Base-by-base conservation (phyloP, 2,113 vertebrate species). In the Pleuronectes platessa region DNA sequence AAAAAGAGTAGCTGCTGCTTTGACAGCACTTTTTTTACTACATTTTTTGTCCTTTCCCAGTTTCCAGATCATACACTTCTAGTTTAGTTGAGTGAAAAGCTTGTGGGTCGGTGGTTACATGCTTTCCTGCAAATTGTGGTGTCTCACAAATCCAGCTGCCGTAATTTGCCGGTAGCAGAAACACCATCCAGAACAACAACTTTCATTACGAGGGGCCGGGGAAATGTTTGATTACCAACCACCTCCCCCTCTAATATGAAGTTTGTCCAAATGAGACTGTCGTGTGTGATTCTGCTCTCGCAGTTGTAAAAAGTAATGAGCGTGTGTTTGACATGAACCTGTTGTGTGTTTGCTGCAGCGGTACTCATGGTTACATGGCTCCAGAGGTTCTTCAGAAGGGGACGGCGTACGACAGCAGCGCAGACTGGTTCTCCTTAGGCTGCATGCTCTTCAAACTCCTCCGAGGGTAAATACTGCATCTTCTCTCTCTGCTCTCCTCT, bases 391-490 rank as follows among this genome's bases (percentile, higher is more conserved):
- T 99, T 11, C 98, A 99, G 95, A 99, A 99, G 88, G 98, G 98
- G 35, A 99, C 97, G 0, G 96, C 97, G 0, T 99, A 99, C 0
- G 98, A 99, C 92, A 99, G 98, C 96, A 99, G 98, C 0, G 98
- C 98, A 0, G 98, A 99, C 92, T 99, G 98, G 98, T 99, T 99
- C 94, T 99, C 98, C 2, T 88, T 99, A 79, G 98, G 98, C 71
- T 99, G 98, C 89, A 98, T 99, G 98, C 96, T 99, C 31, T 99
- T 99, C 95, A 99, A 99, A 61, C 97, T 99, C 1, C 96, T 99
- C 20, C 89, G 98, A 89, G 98, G 98, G 98, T 99, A 94, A 97
- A 92, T 2, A 10, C 65, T 78, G 14, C 23, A 0, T 42, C 53
- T 2, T 68, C 35, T 54, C 51, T 63, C 42, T 37, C 6, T n/a